These are phyloP conservation scores for Mustelus asterias DNA, from an alignment of 2,113 vertebrate species.

Conservation along the genomic window DNA sequence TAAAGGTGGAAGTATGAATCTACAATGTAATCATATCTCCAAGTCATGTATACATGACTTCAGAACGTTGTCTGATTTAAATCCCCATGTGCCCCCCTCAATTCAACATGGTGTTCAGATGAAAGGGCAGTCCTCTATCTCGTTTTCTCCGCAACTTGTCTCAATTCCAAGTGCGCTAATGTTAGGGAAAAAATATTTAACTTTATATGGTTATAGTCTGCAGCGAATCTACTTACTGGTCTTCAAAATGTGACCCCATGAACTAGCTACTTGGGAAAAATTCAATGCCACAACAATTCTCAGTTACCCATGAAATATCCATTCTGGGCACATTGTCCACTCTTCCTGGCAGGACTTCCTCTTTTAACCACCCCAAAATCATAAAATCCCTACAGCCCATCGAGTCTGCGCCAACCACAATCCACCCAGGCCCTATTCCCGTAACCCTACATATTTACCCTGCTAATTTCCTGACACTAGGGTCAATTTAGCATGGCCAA, in stretches of 20 bases:
- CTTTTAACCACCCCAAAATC: not conserved
- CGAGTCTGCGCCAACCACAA: too few species aligned
- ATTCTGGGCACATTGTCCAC: not conserved
- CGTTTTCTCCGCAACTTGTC: not conserved
- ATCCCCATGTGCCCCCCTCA: not conserved
- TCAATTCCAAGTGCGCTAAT: not conserved
- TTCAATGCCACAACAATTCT: not conserved
- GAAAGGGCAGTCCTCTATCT: not conserved
- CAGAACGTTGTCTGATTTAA: not conserved
- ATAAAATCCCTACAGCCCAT: too few species aligned
- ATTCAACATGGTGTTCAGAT: not conserved
- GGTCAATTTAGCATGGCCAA: too few species aligned
- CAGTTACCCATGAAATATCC: not conserved
- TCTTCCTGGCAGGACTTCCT: not conserved
- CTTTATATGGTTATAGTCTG: too few species aligned
- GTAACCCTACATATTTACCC: too few species aligned
- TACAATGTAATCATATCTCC: not conserved
- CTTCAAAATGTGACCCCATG: not conserved
- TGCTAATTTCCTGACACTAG: too few species aligned
- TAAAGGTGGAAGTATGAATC: not conserved
- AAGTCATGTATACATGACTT: not conserved
- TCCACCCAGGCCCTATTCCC: too few species aligned
- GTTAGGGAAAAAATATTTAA: not conserved
- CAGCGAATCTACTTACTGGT: not conserved
- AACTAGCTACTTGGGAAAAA: not conserved